Evolutionary conservation across 1,140 invertebrate genomes (phyloP), one percentile per base, ranked within the genome.

Genomic region (Drosophila sp.): DNA sequence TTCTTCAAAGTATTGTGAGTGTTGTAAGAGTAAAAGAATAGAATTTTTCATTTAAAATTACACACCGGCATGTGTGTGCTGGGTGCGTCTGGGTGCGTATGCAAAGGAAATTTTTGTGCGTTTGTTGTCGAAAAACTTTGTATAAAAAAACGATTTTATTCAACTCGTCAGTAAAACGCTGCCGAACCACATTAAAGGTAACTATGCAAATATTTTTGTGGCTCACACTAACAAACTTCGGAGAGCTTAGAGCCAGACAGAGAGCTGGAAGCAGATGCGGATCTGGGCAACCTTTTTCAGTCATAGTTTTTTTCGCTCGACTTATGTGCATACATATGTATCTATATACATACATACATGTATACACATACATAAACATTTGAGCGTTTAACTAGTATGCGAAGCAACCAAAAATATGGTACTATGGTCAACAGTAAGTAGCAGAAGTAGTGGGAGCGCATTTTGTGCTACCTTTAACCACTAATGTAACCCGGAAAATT

Each of bases 201-300:
- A 91, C 89, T 91, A 91, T 91, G 89, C 89, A 91, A 91, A 91
- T 91, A 91, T 91, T 91, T 91, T 91, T 91, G 89, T 70, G 89
- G 87, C 84, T 72, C 87, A 82, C 75, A 85, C 74, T 67, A 71
- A 72, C 74, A 84, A 79, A 79, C 80, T 78, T 11, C 58, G 61
- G 70, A 79, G 67, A 62, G 50, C 50, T 76, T 76, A 23, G 29
- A 62, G 11, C 29, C 30, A 47, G 38, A 47, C 40, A 7, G 27
- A 10, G 40, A 10, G 10, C 32, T 55, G 56, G 58, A 69, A 54
- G n/a, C n/a, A 40, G 67, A 57, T 17, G 60, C 41, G 40, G 70
- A 72, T 41, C 70, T 32, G 17, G 17, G 60, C 60, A 72, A 77
- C 79, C 72, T 63, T 86, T 85, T 61, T 63, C 47, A 17, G 10